Evolutionary conservation across 2,113 vertebrate species (phyloP).

Genomic region (Phaethornis superciliosus): DNA sequence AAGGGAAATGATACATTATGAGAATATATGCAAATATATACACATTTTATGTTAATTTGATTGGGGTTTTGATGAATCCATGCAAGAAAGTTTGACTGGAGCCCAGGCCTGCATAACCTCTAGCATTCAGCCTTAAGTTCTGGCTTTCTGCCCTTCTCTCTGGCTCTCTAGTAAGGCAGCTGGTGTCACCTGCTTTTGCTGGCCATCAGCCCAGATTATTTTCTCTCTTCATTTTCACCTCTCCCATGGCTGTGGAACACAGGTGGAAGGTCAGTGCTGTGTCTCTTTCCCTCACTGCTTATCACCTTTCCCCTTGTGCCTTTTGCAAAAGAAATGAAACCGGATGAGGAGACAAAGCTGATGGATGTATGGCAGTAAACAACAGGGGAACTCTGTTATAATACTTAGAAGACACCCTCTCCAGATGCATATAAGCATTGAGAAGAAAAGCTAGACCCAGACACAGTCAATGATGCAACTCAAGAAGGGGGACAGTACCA

Average conservation of each 20-base stretch:
- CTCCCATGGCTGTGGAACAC: neutral
- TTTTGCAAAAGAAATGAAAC: neutral
- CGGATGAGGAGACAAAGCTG: neutral
- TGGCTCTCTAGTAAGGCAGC: neutral
- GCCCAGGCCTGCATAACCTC: neutral
- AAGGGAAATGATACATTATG: neutral
- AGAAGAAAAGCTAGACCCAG: neutral
- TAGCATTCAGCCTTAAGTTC: neutral
- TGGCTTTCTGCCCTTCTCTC: neutral
- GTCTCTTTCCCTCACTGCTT: neutral
- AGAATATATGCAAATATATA: neutral
- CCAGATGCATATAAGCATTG: neutral
- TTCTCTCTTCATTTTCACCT: conserved; percentile 20
- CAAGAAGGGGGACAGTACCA: neutral
- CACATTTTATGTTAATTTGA: neutral
- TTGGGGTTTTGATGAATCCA: neutral
- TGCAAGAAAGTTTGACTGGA: neutral
- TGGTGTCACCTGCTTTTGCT: neutral
- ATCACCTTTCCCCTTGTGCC: neutral
- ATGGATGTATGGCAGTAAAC: neutral
- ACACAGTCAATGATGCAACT: neutral
- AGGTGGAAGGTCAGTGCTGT: neutral
- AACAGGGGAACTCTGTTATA: neutral
- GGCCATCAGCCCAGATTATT: neutral
- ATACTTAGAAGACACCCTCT: neutral